phyloP scores from a whole-genome alignment of 2,797 vertebrate genomes.

The Oophaga sylvatica region DNA sequence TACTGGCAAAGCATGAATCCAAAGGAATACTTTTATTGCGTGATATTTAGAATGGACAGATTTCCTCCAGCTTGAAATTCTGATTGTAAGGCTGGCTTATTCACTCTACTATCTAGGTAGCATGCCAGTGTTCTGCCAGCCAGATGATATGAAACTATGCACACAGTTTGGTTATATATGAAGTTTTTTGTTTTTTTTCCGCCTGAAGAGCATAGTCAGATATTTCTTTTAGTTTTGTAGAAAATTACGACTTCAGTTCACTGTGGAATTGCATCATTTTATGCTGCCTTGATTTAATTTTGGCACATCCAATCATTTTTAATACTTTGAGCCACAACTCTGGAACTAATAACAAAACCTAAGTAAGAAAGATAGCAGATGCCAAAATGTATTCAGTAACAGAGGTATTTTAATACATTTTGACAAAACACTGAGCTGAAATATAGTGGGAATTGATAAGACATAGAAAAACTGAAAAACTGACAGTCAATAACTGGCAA shows the following conservation, averaged over 20 bases:
- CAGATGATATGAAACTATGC: conserved; percentile 43
- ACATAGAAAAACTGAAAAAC: not conserved
- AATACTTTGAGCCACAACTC: not conserved
- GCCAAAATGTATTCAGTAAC: not conserved
- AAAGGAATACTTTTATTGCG: conserved; percentile 48
- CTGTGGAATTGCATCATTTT: not conserved
- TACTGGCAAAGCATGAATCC: conserved; percentile 51
- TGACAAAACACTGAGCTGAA: not conserved
- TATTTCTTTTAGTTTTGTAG: conserved; percentile 7
- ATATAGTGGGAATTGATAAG: not conserved
- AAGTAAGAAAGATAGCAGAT: not conserved
- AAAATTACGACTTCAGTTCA: not conserved
- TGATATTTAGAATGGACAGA: conserved; percentile 39
- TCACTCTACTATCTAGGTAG: conserved; percentile 1
- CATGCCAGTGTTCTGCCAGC: conserved; percentile 43
- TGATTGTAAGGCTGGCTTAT: conserved; percentile 15
- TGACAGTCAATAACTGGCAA: not conserved
- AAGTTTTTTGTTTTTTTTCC: not conserved
- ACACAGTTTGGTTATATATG: not conserved
- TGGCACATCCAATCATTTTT: not conserved
- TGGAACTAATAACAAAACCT: not conserved
- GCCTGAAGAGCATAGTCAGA: not conserved
- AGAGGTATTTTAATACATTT: not conserved
- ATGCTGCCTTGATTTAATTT: conserved; percentile 7
- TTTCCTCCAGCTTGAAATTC: conserved; percentile 45